Evolutionary conservation across 2,113 vertebrate genomes (phyloP).

Genomic region (Nasalis larvatus): DNA sequence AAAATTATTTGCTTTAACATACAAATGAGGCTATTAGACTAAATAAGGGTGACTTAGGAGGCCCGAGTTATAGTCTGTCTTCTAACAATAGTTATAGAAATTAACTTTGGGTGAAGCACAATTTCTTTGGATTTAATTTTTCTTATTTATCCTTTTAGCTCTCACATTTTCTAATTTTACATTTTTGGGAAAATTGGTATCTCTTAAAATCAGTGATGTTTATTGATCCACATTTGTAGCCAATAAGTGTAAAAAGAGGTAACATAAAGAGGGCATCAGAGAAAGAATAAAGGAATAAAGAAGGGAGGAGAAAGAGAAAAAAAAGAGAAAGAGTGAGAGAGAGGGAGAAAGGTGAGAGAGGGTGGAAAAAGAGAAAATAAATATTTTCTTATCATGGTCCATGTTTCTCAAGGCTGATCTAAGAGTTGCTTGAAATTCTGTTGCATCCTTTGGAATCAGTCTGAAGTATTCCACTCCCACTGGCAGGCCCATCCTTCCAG

Average conservation of each 20-base stretch:
- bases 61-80: background rate
- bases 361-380: background rate
- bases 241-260: background rate
- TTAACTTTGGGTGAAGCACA: background rate
- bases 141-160: background rate
- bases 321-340: fast-evolving
- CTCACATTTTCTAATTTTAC: background rate
- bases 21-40: background rate
- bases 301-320: too few relatives aligned
- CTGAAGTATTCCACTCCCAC: background rate
- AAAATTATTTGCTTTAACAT: background rate
- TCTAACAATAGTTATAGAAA: background rate
- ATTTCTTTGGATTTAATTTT: background rate
- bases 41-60: background rate
- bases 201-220: background rate
- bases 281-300: background rate
- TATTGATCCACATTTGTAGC: background rate
- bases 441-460: background rate
- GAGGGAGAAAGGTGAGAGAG: background rate
- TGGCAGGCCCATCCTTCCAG: background rate
- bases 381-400: background rate
- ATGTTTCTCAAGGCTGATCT: background rate
- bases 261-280: background rate
- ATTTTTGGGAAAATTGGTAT: background rate
- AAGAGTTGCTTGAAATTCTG: background rate